These are phyloP conservation scores for Bambusicola thoracicus DNA, from an alignment of 2,113 vertebrate genomes.

Conservation along the genomic window DNA sequence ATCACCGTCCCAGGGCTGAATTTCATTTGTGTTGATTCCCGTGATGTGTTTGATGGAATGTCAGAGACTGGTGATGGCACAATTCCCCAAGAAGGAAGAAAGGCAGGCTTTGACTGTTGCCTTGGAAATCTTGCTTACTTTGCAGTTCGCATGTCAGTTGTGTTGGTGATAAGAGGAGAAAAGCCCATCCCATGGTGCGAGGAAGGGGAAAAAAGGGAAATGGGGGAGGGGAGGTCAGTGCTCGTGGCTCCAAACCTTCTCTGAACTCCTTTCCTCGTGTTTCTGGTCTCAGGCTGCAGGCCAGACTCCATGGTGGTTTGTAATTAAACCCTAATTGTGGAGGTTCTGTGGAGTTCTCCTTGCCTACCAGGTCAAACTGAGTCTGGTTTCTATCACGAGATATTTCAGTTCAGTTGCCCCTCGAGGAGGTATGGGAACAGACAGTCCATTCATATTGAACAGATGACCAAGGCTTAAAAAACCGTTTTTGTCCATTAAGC, in stretches of 20 bases:
- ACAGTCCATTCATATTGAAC: constrained; percentile 65
- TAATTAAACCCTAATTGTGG: constrained; percentile 60
- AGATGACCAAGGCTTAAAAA: constrained; percentile 51
- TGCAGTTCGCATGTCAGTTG: neutral
- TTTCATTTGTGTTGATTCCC: neutral
- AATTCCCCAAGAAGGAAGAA: neutral
- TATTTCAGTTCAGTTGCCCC: constrained; percentile 48
- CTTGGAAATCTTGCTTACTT: neutral
- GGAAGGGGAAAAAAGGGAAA: neutral
- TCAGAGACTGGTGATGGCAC: neutral
- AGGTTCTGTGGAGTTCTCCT: constrained; percentile 43
- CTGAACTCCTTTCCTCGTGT: constrained; percentile 2
- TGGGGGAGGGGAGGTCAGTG: neutral
- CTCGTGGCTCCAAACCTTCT: neutral
- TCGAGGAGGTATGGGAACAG: constrained; percentile 68
- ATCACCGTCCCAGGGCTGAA: neutral
- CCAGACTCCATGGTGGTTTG: constrained; percentile 35
- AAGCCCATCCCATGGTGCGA: neutral
- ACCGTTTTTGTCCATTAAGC: constrained; percentile 56
- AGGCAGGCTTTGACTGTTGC: neutral
- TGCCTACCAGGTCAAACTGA: constrained; percentile 53
- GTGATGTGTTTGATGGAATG: neutral
- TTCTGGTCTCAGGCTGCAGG: constrained; percentile 39
- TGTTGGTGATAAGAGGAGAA: neutral
- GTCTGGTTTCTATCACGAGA: constrained; percentile 66